phyloP scores from a whole-genome alignment of 2,888 invertebrate genomes.

The Merodon equestris region DNA sequence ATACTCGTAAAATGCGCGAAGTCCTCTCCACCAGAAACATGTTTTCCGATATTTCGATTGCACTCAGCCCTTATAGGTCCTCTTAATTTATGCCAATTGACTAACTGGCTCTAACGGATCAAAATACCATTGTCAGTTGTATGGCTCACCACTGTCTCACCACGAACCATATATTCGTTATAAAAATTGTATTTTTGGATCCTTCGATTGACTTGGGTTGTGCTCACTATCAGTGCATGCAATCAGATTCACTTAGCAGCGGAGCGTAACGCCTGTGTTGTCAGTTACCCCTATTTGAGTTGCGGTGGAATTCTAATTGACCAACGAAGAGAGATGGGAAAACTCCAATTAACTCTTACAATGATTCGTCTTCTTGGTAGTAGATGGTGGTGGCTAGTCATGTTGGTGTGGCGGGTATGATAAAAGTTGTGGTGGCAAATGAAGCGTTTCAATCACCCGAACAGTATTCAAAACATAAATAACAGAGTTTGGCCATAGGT shows the following conservation, averaged over 20 bases:
- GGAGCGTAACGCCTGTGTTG: slow-evolving; percentile 51
- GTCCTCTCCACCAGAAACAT: slow-evolving; percentile 31
- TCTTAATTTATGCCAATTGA: slow-evolving; percentile 68
- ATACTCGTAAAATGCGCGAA: not conserved
- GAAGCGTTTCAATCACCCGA: slow-evolving; percentile 62
- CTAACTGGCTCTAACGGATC: slow-evolving; percentile 62
- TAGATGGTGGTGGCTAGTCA: slow-evolving; percentile 12
- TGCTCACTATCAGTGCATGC: slow-evolving; percentile 65
- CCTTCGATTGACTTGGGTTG: slow-evolving; percentile 46
- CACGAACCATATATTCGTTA: slow-evolving; percentile 49
- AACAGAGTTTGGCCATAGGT: slow-evolving; percentile 53
- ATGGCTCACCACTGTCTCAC: slow-evolving; percentile 32
- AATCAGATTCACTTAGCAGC: slow-evolving; percentile 61
- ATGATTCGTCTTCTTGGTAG: slow-evolving; percentile 33
- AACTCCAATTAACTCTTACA: slow-evolving; percentile 63
- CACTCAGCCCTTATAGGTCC: slow-evolving; percentile 63
- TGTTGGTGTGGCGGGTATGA: not conserved
- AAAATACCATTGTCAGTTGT: slow-evolving; percentile 15
- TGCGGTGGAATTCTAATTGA: slow-evolving; percentile 68
- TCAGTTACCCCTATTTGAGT: slow-evolving; percentile 62
- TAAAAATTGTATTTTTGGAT: slow-evolving; percentile 51
- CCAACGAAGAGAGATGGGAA: slow-evolving; percentile 56
- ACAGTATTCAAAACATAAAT: slow-evolving; percentile 61
- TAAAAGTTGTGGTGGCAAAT: slow-evolving; percentile 40
- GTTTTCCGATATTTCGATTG: slow-evolving; percentile 53